Base-by-base conservation (phyloP, 2,888 invertebrate species). In the Lasioglossum leucozonium region DNA sequence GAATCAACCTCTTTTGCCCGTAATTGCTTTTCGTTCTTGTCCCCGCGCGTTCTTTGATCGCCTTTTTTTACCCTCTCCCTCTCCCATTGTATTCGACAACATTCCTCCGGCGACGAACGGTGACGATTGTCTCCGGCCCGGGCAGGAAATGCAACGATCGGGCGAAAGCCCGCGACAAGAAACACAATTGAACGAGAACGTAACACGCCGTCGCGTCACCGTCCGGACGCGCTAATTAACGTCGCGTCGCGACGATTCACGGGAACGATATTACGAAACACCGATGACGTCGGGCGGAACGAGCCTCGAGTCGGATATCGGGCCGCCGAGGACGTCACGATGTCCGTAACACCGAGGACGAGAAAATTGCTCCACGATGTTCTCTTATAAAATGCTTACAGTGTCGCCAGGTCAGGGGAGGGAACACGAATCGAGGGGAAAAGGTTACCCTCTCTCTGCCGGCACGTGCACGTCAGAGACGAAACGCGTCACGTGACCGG, bases 1-100 rank as follows among this genome's bases (percentile, higher is more conserved):
- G 74, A 84, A 84, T 83, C 84, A 83, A 75, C 72, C 75, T 34
- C 69, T 75, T 42, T 72, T 40, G 40, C 13, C 18, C 71, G 78
- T 84, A 84, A 84, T 84, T 84, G 84, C 84, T 84, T 83, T 65
- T 84, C 83, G 72, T 78, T 84, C 74, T 72, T 74, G 74, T 74
- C 83, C 77, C 71, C 58, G 44, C 75, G 30, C 30, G 62, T 62
- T 83, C 81, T 74, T 72, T 75, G 71, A 82, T 83, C 72, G 58
- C 26, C 51, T 22, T 30, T 40, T 62, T 65, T 67, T 16, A 13
- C 30, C 30, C 5, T 6, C 16, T 2, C 30, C 2, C 4, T 62
- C 26, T 16, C 5, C 51, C 40, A 44, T 74, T 74, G 69, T 67
- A n/a, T 44, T 67, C 18, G 77, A 69, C 76, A 42, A 44, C 71